Conservation (phyloP, 2,888 invertebrate genomes). For the Barypeithes pellucidus region DNA sequence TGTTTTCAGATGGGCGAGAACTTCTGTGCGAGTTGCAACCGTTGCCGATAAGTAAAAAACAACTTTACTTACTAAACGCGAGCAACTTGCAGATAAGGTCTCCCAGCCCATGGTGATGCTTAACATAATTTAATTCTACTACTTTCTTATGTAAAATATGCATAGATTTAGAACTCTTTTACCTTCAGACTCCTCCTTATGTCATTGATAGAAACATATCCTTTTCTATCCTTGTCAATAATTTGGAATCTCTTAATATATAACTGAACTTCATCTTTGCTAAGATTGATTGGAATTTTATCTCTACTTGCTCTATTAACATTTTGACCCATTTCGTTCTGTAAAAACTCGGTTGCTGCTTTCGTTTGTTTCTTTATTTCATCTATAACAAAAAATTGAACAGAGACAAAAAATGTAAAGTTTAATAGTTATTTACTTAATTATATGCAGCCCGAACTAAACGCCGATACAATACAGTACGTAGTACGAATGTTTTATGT, state of each 20-base stretch:
- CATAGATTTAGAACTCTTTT: no score
- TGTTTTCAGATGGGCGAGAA: background rate
- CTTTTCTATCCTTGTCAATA: slow-evolving; percentile 96
- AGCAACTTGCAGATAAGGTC: no score
- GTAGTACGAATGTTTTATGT: no score
- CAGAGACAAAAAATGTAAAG: background rate
- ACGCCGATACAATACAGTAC: no score
- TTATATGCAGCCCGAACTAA: no score
- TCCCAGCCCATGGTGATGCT: no score
- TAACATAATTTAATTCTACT: no score
- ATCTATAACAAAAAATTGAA: slow-evolving; percentile 55
- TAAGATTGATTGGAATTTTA: slow-evolving; percentile 92
- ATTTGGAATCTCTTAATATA: slow-evolving; percentile 97
- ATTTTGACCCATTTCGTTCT: slow-evolving; percentile 96
- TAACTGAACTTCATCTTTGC: slow-evolving; percentile 93
- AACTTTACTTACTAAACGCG: no score
- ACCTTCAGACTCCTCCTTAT: slow-evolving; percentile 97
- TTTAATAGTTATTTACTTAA: no score
- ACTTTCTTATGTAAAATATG: no score
- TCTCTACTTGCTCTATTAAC: slow-evolving; percentile 91
- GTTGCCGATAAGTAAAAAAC: no score
- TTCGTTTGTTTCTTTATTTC: slow-evolving; percentile 84
- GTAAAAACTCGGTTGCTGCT: slow-evolving; percentile 87
- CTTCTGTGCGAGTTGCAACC: no score
- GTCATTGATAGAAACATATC: slow-evolving; percentile 98